Evolutionary conservation across 2,797 vertebrate species (phyloP).

Genomic region (Fistularia commersonii): DNA sequence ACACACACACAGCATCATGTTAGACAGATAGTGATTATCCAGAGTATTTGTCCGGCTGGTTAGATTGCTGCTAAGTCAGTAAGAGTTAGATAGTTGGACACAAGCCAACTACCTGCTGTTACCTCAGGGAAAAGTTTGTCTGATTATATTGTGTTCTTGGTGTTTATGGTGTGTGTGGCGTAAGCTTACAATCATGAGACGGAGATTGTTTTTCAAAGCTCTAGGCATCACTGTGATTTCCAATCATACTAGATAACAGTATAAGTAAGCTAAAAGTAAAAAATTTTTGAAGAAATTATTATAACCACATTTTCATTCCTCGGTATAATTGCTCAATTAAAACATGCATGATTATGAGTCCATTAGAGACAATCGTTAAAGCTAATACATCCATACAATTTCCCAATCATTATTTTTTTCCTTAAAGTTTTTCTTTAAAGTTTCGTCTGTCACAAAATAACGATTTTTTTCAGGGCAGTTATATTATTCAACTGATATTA

Average conservation of each 20-base stretch:
- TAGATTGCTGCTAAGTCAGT: slow-evolving; percentile 69
- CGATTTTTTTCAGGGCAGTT: slow-evolving; percentile 26
- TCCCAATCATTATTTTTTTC: slow-evolving; percentile 1
- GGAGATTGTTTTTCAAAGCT: slow-evolving; percentile 65
- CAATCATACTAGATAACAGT: slow-evolving; percentile 62
- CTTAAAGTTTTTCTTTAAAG: not conserved
- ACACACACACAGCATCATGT: slow-evolving; percentile 43
- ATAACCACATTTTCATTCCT: slow-evolving; percentile 40
- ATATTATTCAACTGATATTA: slow-evolving; percentile 30
- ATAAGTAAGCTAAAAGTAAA: slow-evolving; percentile 61
- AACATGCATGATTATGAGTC: slow-evolving; percentile 18
- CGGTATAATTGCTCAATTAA: slow-evolving; percentile 5
- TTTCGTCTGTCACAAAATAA: slow-evolving; percentile 10
- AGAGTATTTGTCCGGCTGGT: slow-evolving; percentile 50
- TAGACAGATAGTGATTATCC: slow-evolving; percentile 50
- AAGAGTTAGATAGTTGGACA: slow-evolving; percentile 54
- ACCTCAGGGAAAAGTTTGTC: slow-evolving; percentile 73
- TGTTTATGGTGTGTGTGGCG: slow-evolving; percentile 62
- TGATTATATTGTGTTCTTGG: slow-evolving; percentile 55
- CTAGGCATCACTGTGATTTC: slow-evolving; percentile 71
- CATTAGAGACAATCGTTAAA: slow-evolving; percentile 13
- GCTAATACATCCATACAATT: slow-evolving; percentile 9
- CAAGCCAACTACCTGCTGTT: slow-evolving; percentile 59
- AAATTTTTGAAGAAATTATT: slow-evolving; percentile 16
- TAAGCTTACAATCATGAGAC: slow-evolving; percentile 73